A percentile compares a stretch with the other conserved stretches of the same genome.
phyloP scores from a whole-genome alignment of 2,888 invertebrate genomes.

The Tolmerus cingulatus region DNA sequence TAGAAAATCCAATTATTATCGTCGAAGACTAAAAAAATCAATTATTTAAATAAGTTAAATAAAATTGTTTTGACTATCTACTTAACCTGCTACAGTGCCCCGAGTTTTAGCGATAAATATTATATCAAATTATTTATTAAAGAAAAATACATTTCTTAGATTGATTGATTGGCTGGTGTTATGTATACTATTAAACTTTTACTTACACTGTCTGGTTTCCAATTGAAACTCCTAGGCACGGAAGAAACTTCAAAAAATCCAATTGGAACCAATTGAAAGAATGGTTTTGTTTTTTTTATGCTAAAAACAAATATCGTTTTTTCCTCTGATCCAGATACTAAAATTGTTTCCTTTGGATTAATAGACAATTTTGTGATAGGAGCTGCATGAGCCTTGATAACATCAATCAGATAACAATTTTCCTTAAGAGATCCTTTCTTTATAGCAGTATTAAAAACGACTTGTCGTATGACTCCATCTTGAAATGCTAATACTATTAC shows the following conservation, averaged over 20 bases:
- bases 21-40: neutral
- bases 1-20: constrained; percentile 66
- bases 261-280: constrained; percentile 67
- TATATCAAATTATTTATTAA: too few species aligned
- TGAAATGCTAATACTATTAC: constrained; percentile 74
- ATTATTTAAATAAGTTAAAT: neutral
- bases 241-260: constrained; percentile 74
- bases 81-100: neutral
- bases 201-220: constrained; percentile 69
- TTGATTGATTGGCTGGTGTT: too few species aligned
- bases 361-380: constrained; percentile 70
- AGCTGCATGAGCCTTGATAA: constrained; percentile 74
- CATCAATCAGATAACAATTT: constrained; percentile 60
- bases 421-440: constrained; percentile 36
- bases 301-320: constrained; percentile 74
- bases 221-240: constrained; percentile 71
- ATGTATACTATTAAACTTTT: neutral
- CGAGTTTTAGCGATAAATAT: too few species aligned
- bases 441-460: constrained; percentile 54
- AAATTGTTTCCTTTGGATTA: constrained; percentile 67
- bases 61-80: neutral
- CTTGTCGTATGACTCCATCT: constrained; percentile 75
- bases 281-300: constrained; percentile 60
- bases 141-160: too few species aligned
- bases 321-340: constrained; percentile 75